Evolutionary conservation across 2,113 vertebrate species (phyloP).

Genomic region (Leucopternis melanops): DNA sequence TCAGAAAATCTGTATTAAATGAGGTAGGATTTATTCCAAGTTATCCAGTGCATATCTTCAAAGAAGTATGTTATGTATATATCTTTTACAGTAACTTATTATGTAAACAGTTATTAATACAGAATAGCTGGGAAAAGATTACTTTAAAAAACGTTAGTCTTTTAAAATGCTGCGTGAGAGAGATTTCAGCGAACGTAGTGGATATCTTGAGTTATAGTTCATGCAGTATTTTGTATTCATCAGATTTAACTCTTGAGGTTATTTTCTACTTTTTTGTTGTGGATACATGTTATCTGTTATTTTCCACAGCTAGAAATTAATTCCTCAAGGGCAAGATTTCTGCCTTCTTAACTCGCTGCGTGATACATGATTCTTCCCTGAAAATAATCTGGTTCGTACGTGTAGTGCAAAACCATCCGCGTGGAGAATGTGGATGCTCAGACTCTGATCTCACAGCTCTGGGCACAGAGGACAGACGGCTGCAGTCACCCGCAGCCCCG

Average conservation of each 20-base stretch:
- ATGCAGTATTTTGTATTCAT: not conserved
- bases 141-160: not conserved
- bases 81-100: constrained; percentile 29
- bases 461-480: constrained; percentile 25
- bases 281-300: not conserved
- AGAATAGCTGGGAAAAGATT: constrained; percentile 26
- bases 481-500: not conserved
- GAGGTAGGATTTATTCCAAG: constrained; percentile 58
- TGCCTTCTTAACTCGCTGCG: not conserved
- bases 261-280: not conserved
- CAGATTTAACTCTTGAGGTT: not conserved
- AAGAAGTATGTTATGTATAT: constrained; percentile 36
- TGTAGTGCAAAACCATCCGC: not conserved
- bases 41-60: constrained; percentile 43
- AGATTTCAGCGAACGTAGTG: not conserved
- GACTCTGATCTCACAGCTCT: constrained; percentile 49
- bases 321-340: not conserved
- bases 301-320: not conserved
- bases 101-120: constrained; percentile 47
- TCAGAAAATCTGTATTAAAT: constrained; percentile 61
- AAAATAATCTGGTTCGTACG: not conserved
- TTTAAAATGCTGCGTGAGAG: not conserved
- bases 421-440: constrained; percentile 34
- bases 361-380: not conserved
- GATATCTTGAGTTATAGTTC: not conserved